These are phyloP conservation scores for Mastacembelus armatus DNA, from an alignment of 2,797 vertebrate species.

Conservation along the genomic window DNA sequence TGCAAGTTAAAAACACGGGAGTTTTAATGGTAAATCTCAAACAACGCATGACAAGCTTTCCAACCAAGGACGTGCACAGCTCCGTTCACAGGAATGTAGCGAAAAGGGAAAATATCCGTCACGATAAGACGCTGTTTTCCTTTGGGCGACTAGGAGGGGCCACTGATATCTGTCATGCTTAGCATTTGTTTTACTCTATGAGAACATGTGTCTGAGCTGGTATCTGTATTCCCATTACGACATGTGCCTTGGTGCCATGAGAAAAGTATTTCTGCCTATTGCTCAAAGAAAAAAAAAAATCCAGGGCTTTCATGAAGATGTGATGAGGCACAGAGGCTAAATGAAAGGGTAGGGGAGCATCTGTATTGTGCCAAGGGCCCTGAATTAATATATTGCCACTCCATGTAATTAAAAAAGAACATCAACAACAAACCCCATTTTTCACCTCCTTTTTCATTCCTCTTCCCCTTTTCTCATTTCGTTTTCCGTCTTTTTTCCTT, in stretches of 20 bases:
- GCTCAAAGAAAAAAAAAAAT: conserved; percentile 49
- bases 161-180: conserved; percentile 73
- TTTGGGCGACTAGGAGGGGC: conserved; percentile 53
- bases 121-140: conserved; percentile 81
- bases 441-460: conserved; percentile 52
- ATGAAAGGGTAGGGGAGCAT: conserved; percentile 7
- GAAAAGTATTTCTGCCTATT: conserved; percentile 61
- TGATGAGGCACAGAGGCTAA: conserved; percentile 36
- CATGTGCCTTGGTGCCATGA: conserved; percentile 69
- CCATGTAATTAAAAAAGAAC: conserved; percentile 69
- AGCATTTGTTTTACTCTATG: conserved; percentile 72
- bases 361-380: conserved; percentile 15
- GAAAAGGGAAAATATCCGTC: conserved; percentile 70
- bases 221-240: conserved; percentile 81
- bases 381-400: conserved; percentile 42
- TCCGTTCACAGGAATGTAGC: conserved; percentile 60
- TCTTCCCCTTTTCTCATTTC: conserved; percentile 55
- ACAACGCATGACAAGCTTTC: conserved; percentile 70
- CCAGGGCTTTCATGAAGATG: conserved; percentile 32
- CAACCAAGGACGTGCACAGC: conserved; percentile 67
- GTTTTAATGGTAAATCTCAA: no score
- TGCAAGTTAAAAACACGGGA: no score
- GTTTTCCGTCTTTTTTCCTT: conserved; percentile 59
- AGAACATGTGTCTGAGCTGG: conserved; percentile 71
- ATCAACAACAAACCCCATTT: conserved; percentile 61